A percentile compares a stretch with the other conserved stretches of the same genome.
These are phyloP conservation scores for Puntigrus tetrazona DNA, from an alignment of 2,113 vertebrate species.

Conservation along the genomic window DNA sequence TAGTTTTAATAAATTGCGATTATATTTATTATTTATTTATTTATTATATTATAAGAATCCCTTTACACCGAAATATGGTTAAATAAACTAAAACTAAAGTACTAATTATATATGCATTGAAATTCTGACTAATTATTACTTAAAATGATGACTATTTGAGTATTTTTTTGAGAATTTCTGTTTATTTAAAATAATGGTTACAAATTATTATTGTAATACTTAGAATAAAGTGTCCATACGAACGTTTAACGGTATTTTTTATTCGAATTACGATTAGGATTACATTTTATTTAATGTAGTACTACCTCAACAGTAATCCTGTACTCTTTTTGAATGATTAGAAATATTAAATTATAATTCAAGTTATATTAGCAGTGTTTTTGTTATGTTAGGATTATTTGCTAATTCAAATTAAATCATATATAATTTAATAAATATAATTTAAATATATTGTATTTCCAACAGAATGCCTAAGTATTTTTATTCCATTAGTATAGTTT, in stretches of 20 bases:
- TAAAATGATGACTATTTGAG: neutral
- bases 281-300: neutral
- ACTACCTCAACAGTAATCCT: too few relatives aligned
- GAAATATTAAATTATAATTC: too few relatives aligned
- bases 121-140: neutral
- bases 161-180: neutral
- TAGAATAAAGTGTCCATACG: too few relatives aligned
- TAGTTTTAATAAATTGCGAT: neutral
- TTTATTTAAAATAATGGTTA: neutral
- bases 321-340: too few relatives aligned
- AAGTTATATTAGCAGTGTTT: neutral
- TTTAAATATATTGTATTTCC: too few relatives aligned
- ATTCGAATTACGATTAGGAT: neutral
- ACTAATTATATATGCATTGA: too few relatives aligned
- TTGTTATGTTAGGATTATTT: neutral
- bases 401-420: neutral
- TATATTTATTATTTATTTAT: too few relatives aligned
- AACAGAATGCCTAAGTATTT: neutral
- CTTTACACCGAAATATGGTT: neutral
- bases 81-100: neutral
- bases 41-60: neutral
- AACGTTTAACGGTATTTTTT: neutral
- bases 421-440: neutral
- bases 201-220: too few relatives aligned
- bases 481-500: neutral